phyloP scores from a whole-genome alignment of 2,797 vertebrate species.

The Crocidura indochinensis region DNA sequence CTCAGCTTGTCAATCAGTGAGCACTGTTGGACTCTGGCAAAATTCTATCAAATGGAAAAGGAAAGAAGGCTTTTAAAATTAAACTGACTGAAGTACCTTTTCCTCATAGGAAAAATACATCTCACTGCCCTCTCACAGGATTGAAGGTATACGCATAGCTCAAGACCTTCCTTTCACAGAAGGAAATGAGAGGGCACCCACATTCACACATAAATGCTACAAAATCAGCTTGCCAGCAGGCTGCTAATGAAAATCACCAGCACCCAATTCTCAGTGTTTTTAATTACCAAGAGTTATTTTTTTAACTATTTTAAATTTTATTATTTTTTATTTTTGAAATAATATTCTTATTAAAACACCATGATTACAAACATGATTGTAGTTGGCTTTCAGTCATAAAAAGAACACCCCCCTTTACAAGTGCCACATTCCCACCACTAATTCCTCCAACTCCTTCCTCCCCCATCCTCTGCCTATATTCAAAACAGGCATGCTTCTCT shows the following conservation, averaged over 20 bases:
- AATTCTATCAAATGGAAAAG: slow-evolving; percentile 45
- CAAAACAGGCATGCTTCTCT: no score
- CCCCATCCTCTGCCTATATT: no score
- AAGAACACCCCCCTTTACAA: no score
- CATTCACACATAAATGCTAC: background rate
- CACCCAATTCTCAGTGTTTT: background rate
- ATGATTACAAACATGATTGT: no score
- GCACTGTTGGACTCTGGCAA: slow-evolving; percentile 5
- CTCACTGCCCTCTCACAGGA: slow-evolving; percentile 57
- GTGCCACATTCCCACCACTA: no score
- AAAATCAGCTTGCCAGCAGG: slow-evolving; percentile 2
- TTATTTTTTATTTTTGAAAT: no score
- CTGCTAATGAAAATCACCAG: slow-evolving; percentile 21
- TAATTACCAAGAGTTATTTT: slow-evolving; percentile 42
- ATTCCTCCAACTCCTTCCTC: no score
- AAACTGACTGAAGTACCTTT: slow-evolving; percentile 43
- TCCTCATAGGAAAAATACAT: slow-evolving; percentile 31
- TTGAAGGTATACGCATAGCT: background rate
- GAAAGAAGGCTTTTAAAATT: slow-evolving; percentile 66
- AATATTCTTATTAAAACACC: no score
- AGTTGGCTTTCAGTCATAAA: no score
- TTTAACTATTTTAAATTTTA: no score
- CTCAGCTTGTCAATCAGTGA: slow-evolving; percentile 65
- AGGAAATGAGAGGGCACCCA: slow-evolving; percentile 16
- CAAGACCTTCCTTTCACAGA: background rate